Evolutionary conservation across 2,888 invertebrate genomes (phyloP).

Genomic region (Asteroscopus sphinx): DNA sequence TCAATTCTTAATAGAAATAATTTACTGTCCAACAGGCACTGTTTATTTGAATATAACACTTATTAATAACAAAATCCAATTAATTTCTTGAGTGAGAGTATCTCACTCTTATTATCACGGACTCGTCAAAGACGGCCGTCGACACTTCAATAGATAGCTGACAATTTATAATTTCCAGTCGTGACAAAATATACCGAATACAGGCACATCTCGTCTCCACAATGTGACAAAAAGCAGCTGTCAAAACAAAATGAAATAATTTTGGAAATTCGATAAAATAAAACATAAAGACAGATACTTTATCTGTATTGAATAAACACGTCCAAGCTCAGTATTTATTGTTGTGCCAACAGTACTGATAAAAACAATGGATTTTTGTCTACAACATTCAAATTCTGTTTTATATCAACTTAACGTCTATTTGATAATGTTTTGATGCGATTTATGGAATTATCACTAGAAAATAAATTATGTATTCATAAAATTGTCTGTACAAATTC

Average conservation of each 20-base stretch:
- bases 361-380: conserved; percentile 56
- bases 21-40: neutral
- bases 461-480: neutral
- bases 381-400: conserved; percentile 21
- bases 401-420: conserved; percentile 5
- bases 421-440: conserved; percentile 5
- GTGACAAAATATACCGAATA: conserved; percentile 1
- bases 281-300: conserved; percentile 11
- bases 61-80: conserved; percentile 16
- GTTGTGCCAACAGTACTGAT: conserved; percentile 51
- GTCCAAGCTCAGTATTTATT: conserved; percentile 57
- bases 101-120: neutral
- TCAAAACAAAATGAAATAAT: conserved; percentile 5
- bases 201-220: too few species aligned
- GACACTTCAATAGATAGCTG: neutral
- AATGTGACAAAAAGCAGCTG: conserved; percentile 4
- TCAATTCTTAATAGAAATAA: neutral
- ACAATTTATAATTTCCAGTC: conserved; percentile 1
- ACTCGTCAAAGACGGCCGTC: neutral
- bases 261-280: conserved; percentile 1
- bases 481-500: conserved; percentile 1
- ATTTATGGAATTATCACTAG: neutral
- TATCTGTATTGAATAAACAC: conserved; percentile 55
- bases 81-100: too few species aligned
- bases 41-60: neutral